Evolutionary conservation across 2,113 vertebrate genomes (phyloP), one percentile per base, ranked within the genome.

Genomic region (Varanus komodoensis): DNA sequence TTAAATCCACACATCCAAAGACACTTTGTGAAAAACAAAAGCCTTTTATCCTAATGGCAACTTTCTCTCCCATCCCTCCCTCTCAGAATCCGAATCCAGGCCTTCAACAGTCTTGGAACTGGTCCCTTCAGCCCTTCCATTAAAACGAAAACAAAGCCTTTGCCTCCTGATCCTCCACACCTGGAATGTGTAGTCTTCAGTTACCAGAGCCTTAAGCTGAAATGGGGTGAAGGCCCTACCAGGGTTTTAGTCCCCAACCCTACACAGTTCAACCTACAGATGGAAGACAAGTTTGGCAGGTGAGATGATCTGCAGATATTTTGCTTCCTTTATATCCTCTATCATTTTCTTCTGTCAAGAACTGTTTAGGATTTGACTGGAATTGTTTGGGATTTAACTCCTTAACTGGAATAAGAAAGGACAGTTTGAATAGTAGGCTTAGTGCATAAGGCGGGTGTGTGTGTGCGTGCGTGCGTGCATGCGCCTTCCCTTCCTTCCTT

Each of bases 121-220:
- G 98, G 98, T 64, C 97, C 98, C 74, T 98, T 97, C 94, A 98
- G 97, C 93, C 94, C 97, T 78, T 93, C 95, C 91, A 97, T 98
- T 91, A 98, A 97, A 97, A 94, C 95, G 93, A 97, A 97, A 95
- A 98, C 98, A 1, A 97, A 97, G 88, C 96, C 97, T 87, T 95
- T 97, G 92, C 98, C 97, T 95, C 98, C 97, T 3, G 97, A 96
- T 67, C 97, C 98, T 82, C 98, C 98, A 44, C 96, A 94, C 14
- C 96, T 98, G 82, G 97, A 97, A 92, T 98, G 97, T 93, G 97
- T 95, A 6, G 96, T 97, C 89, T 97, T 95, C 91, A 97, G 97
- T 93, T 97, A 97, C 93, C 97, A 98, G 95, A 98, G 97, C 95
- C 97, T 98, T 96, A 98, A 97, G 96, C 95, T 98, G 2, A 98